Conservation (phyloP, 1,140 invertebrate genomes). For the Orchesella cincta region DNA sequence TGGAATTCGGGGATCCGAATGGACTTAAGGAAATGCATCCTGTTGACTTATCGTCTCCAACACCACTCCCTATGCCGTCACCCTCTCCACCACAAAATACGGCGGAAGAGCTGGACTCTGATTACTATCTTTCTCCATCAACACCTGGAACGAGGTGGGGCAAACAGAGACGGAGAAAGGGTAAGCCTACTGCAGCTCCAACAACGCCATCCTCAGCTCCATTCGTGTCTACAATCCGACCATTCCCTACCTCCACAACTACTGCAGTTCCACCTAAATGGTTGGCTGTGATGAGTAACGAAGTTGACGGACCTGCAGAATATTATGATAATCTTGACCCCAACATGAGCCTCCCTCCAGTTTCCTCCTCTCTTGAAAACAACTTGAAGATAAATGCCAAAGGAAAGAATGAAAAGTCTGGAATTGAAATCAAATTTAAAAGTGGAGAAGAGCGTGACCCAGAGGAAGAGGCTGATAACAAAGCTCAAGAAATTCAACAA, state of each 20-base stretch:
- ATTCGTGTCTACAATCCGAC: background rate
- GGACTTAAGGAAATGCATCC: constrained; percentile 5
- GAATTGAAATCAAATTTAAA: constrained; percentile 24
- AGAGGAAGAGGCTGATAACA: background rate
- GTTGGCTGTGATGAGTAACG: constrained; percentile 25
- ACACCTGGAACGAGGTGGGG: background rate
- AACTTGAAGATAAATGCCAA: background rate
- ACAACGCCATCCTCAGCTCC: constrained; percentile 35
- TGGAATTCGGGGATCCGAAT: background rate
- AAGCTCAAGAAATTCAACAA: background rate
- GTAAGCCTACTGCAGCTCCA: constrained; percentile 48
- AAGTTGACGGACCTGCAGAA: background rate
- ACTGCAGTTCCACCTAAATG: background rate
- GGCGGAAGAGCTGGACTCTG: background rate
- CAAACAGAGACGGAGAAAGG: constrained; percentile 9
- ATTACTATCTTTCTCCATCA: background rate
- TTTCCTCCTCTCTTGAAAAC: background rate
- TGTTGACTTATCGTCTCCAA: constrained; percentile 11
- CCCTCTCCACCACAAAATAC: background rate
- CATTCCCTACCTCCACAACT: background rate
- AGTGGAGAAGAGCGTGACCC: constrained; percentile 14
- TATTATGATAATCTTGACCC: background rate
- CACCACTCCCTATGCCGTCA: background rate
- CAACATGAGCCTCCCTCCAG: background rate
- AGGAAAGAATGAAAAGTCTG: background rate